A percentile compares a stretch with the other conserved stretches of the same genome.
These are phyloP conservation scores for Liolophura sinensis DNA, from an alignment of 1,140 invertebrate species.

Conservation along the genomic window DNA sequence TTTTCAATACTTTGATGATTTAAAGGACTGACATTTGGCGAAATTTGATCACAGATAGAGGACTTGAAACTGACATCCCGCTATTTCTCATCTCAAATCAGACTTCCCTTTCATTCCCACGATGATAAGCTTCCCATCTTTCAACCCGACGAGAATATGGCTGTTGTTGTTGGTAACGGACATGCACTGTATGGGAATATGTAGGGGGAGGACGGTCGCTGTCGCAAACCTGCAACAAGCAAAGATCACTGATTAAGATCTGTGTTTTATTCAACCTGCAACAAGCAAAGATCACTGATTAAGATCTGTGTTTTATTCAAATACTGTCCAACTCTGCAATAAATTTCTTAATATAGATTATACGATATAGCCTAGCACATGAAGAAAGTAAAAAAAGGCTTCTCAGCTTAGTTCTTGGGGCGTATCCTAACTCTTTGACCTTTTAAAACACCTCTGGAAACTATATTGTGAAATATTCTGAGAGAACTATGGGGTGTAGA, in stretches of 20 bases:
- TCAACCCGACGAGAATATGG: constrained; percentile 66
- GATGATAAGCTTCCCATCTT: constrained; percentile 68
- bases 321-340: too few relatives aligned
- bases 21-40: too few relatives aligned
- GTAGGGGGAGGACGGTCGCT: constrained; percentile 61
- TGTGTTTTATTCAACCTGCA: constrained; percentile 22
- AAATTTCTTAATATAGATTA: too few relatives aligned
- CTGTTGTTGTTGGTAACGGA: constrained; percentile 65
- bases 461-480: too few relatives aligned
- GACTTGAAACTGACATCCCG: background rate
- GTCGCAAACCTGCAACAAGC: constrained; percentile 42
- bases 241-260: constrained; percentile 6
- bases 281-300: constrained; percentile 43
- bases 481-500: too few relatives aligned
- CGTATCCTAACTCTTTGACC: too few relatives aligned
- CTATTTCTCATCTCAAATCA: constrained; percentile 17
- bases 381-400: too few relatives aligned
- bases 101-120: constrained; percentile 53
- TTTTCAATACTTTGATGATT: too few relatives aligned
- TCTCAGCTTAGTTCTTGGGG: too few relatives aligned
- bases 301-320: constrained; percentile 1
- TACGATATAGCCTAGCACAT: too few relatives aligned
- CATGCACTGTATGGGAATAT: constrained; percentile 66
- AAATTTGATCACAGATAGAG: too few relatives aligned
- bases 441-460: too few relatives aligned